Evolutionary conservation across 2,888 invertebrate genomes (phyloP).

Genomic region (Folsomia candida): DNA sequence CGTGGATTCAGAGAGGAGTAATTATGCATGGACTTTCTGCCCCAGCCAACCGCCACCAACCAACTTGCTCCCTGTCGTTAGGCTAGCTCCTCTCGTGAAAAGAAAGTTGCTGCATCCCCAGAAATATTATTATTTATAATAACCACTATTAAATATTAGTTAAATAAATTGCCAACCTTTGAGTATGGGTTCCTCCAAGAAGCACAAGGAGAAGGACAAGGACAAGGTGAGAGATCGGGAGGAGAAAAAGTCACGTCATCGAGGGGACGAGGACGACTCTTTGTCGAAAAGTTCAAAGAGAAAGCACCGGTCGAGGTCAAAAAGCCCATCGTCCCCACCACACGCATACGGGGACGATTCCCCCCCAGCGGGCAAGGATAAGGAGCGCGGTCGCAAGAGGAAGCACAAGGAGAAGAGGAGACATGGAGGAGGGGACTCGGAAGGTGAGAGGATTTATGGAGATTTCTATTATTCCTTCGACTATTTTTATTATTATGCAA

Average conservation of each 20-base stretch:
- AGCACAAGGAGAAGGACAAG: conserved; percentile 53
- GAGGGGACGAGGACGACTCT: conserved; percentile 2
- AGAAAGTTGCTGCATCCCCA: no score
- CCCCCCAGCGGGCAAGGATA: neutral
- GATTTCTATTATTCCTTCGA: neutral
- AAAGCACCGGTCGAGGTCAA: conserved; percentile 40
- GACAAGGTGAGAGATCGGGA: conserved; percentile 45
- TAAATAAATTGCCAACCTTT: neutral
- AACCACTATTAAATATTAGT: neutral
- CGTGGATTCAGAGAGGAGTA: neutral
- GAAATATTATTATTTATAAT: no score
- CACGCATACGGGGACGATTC: conserved; percentile 5
- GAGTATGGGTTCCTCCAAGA: conserved; percentile 47
- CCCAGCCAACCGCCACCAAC: neutral
- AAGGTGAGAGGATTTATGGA: conserved; percentile 27
- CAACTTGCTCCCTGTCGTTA: neutral
- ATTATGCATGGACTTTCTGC: no score
- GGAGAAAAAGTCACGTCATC: conserved; percentile 19
- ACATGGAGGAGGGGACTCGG: conserved; percentile 33
- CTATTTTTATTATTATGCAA: conserved; percentile 1
- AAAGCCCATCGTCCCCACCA: conserved; percentile 36
- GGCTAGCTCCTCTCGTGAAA: no score
- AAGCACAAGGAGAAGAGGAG: conserved; percentile 34
- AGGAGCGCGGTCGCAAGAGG: conserved; percentile 17
- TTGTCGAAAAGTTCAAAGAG: conserved; percentile 10